Conservation (phyloP, 2,888 invertebrate species). For the Bellardia bayeri region DNA sequence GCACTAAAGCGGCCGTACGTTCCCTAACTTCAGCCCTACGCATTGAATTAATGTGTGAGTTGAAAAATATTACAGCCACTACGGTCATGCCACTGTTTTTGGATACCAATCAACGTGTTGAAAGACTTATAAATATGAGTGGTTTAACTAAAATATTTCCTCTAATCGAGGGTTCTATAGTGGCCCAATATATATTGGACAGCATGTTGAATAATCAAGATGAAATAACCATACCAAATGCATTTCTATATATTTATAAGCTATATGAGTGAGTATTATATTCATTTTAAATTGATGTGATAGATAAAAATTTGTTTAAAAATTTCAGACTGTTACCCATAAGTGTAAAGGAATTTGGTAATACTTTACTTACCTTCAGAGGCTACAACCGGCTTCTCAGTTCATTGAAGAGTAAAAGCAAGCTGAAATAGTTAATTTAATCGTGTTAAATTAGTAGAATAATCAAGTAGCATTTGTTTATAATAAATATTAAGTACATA, state of each 20-base stretch:
- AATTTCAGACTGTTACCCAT: conserved; percentile 53
- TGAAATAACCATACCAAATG: conserved; percentile 76
- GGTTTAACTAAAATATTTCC: conserved; percentile 68
- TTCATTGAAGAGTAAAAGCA: conserved; percentile 63
- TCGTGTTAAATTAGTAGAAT: too few relatives aligned
- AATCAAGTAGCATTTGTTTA: too few relatives aligned
- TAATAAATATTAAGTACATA: too few relatives aligned
- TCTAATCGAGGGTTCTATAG: conserved; percentile 73
- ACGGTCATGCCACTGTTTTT: conserved; percentile 82
- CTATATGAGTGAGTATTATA: conserved; percentile 66
- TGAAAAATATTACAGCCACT: conserved; percentile 75
- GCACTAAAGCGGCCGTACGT: conserved; percentile 82
- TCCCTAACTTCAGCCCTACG: conserved; percentile 81
- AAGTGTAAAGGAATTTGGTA: conserved; percentile 24
- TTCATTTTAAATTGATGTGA: not conserved
- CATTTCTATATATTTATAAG: conserved; percentile 58
- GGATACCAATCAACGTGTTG: conserved; percentile 76
- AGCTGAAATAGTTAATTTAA: not conserved
- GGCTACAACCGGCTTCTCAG: not conserved
- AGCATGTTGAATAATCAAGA: conserved; percentile 77
- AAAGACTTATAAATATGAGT: not conserved
- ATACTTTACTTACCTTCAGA: not conserved
- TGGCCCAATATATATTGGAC: conserved; percentile 74
- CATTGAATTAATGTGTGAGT: conserved; percentile 78
- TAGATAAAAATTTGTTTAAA: not conserved